phyloP scores from a whole-genome alignment of 2,113 vertebrate species.

The Labrus mixtus region DNA sequence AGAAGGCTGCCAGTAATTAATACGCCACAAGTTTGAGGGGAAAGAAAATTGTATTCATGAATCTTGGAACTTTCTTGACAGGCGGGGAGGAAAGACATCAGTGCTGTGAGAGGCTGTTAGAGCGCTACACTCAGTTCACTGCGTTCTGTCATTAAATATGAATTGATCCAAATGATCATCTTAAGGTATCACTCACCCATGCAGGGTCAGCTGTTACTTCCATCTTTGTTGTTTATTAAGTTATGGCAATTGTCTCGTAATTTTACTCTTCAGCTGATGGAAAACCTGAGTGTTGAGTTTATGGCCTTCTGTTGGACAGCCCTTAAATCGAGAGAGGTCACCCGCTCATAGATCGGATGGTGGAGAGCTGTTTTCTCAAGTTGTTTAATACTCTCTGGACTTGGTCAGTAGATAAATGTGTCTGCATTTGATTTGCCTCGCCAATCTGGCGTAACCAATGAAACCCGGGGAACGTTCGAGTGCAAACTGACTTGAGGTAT shows the following conservation, averaged over 20 bases:
- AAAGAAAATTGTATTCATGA: constrained; percentile 50
- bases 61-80: constrained; percentile 59
- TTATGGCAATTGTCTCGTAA: constrained; percentile 75
- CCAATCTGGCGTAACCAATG: constrained; percentile 70
- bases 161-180: constrained; percentile 65
- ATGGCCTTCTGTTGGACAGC: constrained; percentile 66
- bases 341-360: constrained; percentile 59
- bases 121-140: constrained; percentile 9
- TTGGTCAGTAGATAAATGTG: constrained; percentile 72
- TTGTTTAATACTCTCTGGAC: constrained; percentile 70
- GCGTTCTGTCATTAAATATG: constrained; percentile 49
- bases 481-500: constrained; percentile 68
- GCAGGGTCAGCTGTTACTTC: constrained; percentile 75
- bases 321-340: constrained; percentile 72
- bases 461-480: constrained; percentile 68
- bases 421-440: constrained; percentile 79
- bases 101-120: constrained; percentile 44
- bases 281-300: constrained; percentile 81
- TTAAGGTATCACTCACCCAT: constrained; percentile 67
- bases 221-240: constrained; percentile 80
- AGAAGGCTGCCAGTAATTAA: constrained; percentile 69
- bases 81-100: constrained; percentile 37
- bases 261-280: constrained; percentile 73
- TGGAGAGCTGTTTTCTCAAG: constrained; percentile 69
- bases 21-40: constrained; percentile 44